Percentiles rank a stretch among this genome's conserved stretches.
Evolutionary conservation across 1,140 invertebrate genomes (phyloP).

Genomic region (Drosophila punjabiensis): DNA sequence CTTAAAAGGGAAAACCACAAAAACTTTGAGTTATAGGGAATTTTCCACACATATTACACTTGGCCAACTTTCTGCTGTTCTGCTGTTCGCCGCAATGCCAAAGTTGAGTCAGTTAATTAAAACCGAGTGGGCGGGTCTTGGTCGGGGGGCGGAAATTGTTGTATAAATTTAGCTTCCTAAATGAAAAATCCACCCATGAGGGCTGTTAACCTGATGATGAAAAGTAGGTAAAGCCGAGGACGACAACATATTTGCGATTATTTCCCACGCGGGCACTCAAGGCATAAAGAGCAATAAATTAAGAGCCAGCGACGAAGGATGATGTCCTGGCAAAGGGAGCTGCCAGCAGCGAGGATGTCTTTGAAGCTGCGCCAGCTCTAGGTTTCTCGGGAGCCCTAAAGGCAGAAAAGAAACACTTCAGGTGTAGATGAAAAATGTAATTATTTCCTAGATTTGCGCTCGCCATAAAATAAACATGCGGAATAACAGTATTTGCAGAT

Average conservation of each 20-base stretch:
- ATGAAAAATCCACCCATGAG: conserved; percentile 83
- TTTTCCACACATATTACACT: conserved; percentile 53
- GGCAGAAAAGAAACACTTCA: conserved; percentile 63
- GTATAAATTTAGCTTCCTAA: conserved; percentile 75
- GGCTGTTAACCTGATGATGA: conserved; percentile 83
- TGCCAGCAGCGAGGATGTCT: conserved; percentile 21
- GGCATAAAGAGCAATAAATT: conserved; percentile 83
- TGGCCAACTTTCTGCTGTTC: conserved; percentile 40
- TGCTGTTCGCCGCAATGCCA: conserved; percentile 37
- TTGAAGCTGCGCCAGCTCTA: conserved; percentile 32
- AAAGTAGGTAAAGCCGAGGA: conserved; percentile 70
- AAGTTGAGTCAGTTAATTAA: conserved; percentile 80
- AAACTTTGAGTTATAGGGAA: conserved; percentile 63
- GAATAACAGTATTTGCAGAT: conserved; percentile 66
- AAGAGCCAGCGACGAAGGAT: conserved; percentile 58
- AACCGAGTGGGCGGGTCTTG: conserved; percentile 30
- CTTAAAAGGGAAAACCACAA: conserved; percentile 51
- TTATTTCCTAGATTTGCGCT: conserved; percentile 80
- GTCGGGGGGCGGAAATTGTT: conserved; percentile 45
- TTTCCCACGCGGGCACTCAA: conserved; percentile 83
- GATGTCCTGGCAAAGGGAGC: conserved; percentile 35
- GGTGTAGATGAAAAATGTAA: conserved; percentile 84
- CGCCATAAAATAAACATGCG: conserved; percentile 74
- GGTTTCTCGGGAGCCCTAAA: conserved; percentile 31
- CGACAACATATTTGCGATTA: conserved; percentile 82